phyloP scores from a whole-genome alignment of 2,113 vertebrate genomes.

The chimpanzee (Pan troglodytes) region DNA sequence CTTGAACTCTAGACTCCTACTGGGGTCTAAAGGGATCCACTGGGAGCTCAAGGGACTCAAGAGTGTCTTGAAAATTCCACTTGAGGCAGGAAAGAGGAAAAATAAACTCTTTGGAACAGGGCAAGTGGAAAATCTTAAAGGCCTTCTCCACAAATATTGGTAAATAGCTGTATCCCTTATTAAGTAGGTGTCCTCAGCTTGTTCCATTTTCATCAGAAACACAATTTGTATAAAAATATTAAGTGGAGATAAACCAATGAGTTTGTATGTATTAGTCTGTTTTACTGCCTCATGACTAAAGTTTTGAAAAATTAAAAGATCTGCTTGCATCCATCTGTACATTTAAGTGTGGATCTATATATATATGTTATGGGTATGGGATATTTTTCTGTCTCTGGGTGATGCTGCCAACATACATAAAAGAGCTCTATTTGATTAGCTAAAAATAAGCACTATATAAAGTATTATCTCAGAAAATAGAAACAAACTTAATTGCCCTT shows the following conservation, averaged over 20 bases:
- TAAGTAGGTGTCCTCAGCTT: neutral
- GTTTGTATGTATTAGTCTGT: neutral
- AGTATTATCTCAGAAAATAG: neutral
- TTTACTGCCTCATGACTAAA: neutral
- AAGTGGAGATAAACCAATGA: neutral
- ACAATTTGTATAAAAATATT: neutral
- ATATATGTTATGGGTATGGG: neutral
- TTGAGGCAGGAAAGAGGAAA: neutral
- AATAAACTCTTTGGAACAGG: neutral
- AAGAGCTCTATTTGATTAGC: neutral
- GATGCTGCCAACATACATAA: neutral
- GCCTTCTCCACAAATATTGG: neutral
- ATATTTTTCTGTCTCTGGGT: neutral
- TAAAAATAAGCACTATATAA: neutral
- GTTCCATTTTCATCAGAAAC: neutral
- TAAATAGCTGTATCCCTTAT: neutral
- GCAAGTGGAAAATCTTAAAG: neutral
- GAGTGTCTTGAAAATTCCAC: too few species aligned
- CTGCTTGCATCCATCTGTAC: neutral
- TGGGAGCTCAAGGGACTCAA: neutral
- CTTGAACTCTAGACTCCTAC: too few species aligned
- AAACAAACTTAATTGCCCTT: neutral
- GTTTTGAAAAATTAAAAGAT: neutral
- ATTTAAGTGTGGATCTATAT: neutral
- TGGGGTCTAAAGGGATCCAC: neutral